phyloP scores from a whole-genome alignment of 1,140 invertebrate species.

The Bombus fervidus region DNA sequence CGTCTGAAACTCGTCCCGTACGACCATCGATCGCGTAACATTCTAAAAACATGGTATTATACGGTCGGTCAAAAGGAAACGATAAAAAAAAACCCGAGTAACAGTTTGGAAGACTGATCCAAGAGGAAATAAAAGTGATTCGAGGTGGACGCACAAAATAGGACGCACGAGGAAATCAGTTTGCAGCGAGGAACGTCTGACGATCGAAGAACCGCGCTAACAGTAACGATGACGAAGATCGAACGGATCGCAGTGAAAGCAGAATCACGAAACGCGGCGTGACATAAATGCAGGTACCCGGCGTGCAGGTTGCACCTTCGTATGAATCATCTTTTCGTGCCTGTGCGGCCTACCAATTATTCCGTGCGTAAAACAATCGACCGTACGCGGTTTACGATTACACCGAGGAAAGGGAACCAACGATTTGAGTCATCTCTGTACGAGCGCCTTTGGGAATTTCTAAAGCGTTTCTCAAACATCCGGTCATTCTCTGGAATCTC shows the following conservation, averaged over 20 bases:
- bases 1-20: background rate
- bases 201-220: background rate
- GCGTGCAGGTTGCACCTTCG: slow-evolving; percentile 11
- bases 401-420: background rate
- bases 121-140: background rate
- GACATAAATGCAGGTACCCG: slow-evolving; percentile 42
- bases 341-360: slow-evolving; percentile 33
- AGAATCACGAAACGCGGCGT: slow-evolving; percentile 52
- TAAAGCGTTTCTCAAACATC: background rate
- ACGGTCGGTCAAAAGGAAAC: background rate
- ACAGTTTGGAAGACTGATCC: background rate
- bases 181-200: background rate
- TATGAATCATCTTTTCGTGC: slow-evolving; percentile 60
- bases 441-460: background rate
- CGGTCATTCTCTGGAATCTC: background rate
- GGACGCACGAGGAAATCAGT: background rate
- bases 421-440: slow-evolving; percentile 31
- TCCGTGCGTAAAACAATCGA: slow-evolving; percentile 17
- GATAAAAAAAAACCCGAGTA: too few species aligned
- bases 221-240: slow-evolving; percentile 20
- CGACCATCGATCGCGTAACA: too few species aligned
- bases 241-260: slow-evolving; percentile 66
- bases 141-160: background rate
- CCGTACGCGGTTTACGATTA: slow-evolving; percentile 7
- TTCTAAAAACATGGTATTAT: background rate